phyloP scores from a whole-genome alignment of 2,797 vertebrate species.

The Neomorphus geoffroyi region DNA sequence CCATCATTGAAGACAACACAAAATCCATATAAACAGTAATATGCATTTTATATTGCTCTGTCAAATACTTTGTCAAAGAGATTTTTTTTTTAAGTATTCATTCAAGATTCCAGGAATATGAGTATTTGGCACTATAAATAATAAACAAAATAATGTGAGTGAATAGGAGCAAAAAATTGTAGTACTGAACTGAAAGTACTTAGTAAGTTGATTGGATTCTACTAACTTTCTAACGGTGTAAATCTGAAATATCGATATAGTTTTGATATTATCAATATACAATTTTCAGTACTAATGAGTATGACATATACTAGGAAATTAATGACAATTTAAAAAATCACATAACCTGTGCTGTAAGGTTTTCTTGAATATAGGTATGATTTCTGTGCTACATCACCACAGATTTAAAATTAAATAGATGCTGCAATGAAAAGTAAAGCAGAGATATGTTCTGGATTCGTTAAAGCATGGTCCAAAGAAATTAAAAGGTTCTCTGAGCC shows the following conservation, averaged over 20 bases:
- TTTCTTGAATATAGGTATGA: constrained; percentile 43
- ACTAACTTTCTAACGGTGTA: background rate
- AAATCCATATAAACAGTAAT: background rate
- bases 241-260: background rate
- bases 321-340: background rate
- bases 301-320: background rate
- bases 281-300: background rate
- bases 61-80: background rate
- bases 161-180: background rate
- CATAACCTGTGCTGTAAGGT: constrained; percentile 55
- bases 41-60: background rate
- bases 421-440: constrained; percentile 68
- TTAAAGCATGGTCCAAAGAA: constrained; percentile 54
- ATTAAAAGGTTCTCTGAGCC: constrained; percentile 53
- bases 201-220: background rate
- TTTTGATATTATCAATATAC: background rate
- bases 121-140: background rate
- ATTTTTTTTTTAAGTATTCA: background rate
- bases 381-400: constrained; percentile 35
- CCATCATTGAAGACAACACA: background rate
- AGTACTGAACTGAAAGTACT: background rate
- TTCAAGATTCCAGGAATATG: background rate
- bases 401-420: constrained; percentile 65
- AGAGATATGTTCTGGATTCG: constrained; percentile 32
- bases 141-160: background rate